A percentile compares a stretch with the other conserved stretches of the same genome.
These are phyloP conservation scores for Ooceraea biroi DNA, from an alignment of 1,140 invertebrate species.

Conservation along the genomic window DNA sequence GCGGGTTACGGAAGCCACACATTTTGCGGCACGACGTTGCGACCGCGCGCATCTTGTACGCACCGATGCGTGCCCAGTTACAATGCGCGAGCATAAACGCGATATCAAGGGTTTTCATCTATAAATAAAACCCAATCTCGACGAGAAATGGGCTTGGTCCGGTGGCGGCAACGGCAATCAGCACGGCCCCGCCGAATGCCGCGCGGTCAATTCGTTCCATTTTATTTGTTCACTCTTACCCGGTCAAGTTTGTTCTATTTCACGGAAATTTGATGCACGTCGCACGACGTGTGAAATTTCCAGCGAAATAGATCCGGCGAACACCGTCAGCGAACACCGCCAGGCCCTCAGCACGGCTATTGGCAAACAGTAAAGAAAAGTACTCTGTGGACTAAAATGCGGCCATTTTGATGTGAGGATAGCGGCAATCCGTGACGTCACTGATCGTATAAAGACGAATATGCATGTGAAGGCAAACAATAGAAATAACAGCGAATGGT, in stretches of 20 bases:
- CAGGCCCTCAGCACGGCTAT: constrained; percentile 79
- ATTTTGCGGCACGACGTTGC: neutral
- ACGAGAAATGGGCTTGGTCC: constrained; percentile 83
- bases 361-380: constrained; percentile 85
- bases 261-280: constrained; percentile 76
- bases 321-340: constrained; percentile 75
- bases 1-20: neutral
- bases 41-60: constrained; percentile 28
- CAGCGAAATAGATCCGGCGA: constrained; percentile 78
- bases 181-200: constrained; percentile 16
- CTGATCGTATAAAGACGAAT: neutral
- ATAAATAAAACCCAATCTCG: constrained; percentile 78
- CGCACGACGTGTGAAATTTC: constrained; percentile 73
- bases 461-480: no score
- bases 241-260: constrained; percentile 78
- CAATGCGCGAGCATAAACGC: neutral
- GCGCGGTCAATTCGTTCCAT: neutral
- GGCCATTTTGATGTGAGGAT: constrained; percentile 84
- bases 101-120: constrained; percentile 51
- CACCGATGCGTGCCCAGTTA: neutral
- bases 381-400: constrained; percentile 84
- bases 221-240: constrained; percentile 26
- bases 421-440: constrained; percentile 40
- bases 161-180: constrained; percentile 11
- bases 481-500: no score